These are phyloP conservation scores for Laticauda colubrina DNA, from an alignment of 2,113 vertebrate genomes.

Conservation along the genomic window DNA sequence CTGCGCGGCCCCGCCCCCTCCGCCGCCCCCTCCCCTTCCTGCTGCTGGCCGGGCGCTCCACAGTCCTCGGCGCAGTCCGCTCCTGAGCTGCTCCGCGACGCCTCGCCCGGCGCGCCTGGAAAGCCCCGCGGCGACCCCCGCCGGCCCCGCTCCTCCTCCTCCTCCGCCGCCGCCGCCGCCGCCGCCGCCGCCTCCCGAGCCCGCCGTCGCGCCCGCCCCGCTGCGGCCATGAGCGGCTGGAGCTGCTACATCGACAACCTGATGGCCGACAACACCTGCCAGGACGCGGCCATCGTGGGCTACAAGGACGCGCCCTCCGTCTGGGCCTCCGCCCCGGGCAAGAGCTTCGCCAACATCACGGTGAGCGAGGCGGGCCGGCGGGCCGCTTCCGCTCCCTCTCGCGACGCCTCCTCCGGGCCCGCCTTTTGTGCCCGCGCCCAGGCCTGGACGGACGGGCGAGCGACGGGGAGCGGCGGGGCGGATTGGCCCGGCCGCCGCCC, in stretches of 20 bases:
- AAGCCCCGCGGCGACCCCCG: too few species aligned
- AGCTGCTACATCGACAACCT: conserved; percentile 66
- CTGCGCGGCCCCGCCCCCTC: too few species aligned
- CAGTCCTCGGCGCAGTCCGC: too few species aligned
- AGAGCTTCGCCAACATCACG: conserved; percentile 66
- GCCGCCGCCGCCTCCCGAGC: not conserved
- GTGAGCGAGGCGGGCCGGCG: conserved; percentile 3
- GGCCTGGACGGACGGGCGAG: too few species aligned
- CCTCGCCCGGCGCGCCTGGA: too few species aligned
- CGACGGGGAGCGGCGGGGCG: too few species aligned
- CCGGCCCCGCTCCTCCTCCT: not conserved
- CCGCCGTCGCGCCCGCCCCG: not conserved
- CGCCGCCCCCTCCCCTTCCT: not conserved
- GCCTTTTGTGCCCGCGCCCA: too few species aligned
- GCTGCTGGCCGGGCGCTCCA: not conserved
- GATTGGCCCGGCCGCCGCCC: too few species aligned
- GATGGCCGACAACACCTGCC: conserved; percentile 61
- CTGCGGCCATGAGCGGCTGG: conserved; percentile 71
- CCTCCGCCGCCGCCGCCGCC: not conserved
- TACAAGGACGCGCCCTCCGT: conserved; percentile 64
- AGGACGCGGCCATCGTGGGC: conserved; percentile 72
- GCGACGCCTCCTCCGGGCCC: not conserved
- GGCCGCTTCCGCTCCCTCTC: not conserved
- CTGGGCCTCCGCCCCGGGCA: conserved; percentile 69
- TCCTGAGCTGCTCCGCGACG: not conserved